phyloP scores from a whole-genome alignment of 2,888 invertebrate genomes.

The Gnatocerus cornutus region DNA sequence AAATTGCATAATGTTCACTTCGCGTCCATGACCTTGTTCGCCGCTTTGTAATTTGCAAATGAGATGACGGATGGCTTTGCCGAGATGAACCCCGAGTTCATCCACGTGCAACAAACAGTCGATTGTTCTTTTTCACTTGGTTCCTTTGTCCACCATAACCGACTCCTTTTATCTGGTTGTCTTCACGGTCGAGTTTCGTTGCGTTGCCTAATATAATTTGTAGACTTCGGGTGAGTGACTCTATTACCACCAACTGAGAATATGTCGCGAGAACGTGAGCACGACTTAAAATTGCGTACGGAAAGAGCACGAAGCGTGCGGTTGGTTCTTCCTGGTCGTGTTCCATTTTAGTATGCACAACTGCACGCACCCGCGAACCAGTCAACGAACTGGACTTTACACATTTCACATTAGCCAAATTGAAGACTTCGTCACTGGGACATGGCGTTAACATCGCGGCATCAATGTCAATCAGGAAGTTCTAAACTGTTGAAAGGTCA shows the following conservation, averaged over 20 bases:
- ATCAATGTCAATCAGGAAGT: constrained; percentile 1
- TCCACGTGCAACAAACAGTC: constrained; percentile 41
- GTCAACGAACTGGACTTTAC: constrained; percentile 45
- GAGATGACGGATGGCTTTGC: constrained; percentile 31
- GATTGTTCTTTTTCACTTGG: constrained; percentile 42
- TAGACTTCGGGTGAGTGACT: constrained; percentile 34
- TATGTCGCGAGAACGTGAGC: constrained; percentile 40
- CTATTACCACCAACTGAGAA: constrained; percentile 38
- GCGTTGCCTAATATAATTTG: constrained; percentile 45
- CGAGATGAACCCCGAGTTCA: constrained; percentile 28
- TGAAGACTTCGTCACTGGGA: constrained; percentile 3
- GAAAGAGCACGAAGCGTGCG: constrained; percentile 41
- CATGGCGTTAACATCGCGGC: background rate
- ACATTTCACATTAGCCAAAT: constrained; percentile 19
- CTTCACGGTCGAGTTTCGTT: constrained; percentile 43
- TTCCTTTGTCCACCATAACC: constrained; percentile 31
- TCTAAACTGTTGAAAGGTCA: constrained; percentile 3
- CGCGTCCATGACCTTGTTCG: constrained; percentile 22
- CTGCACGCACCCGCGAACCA: constrained; percentile 30
- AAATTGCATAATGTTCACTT: constrained; percentile 15
- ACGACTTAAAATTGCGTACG: constrained; percentile 42
- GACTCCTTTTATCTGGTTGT: constrained; percentile 31
- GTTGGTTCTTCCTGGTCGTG: constrained; percentile 38
- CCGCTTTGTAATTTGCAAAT: constrained; percentile 48
- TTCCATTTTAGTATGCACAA: constrained; percentile 41